Evolutionary conservation across 2,888 invertebrate genomes (phyloP).

Genomic region (Callimorpha dominula): DNA sequence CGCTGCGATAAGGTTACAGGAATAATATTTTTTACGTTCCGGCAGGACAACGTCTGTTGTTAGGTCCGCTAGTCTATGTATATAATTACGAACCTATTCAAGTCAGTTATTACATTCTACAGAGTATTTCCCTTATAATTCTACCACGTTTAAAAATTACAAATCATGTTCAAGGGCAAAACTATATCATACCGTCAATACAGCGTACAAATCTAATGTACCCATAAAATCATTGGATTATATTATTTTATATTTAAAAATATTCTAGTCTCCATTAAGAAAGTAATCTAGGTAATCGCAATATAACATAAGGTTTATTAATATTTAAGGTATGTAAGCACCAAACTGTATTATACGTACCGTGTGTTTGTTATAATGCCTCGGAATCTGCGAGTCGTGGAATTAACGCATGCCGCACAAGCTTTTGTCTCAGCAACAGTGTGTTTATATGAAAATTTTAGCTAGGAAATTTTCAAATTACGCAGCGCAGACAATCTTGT

Average conservation of each 20-base stretch:
- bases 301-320: conserved; percentile 28
- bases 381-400: conserved; percentile 24
- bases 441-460: conserved; percentile 51
- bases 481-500: conserved; percentile 39
- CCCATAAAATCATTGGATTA: neutral
- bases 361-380: conserved; percentile 28
- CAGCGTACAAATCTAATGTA: neutral
- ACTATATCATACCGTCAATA: neutral
- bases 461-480: conserved; percentile 47
- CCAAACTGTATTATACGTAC: conserved; percentile 17
- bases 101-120: too few species aligned
- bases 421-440: conserved; percentile 27
- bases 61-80: too few species aligned
- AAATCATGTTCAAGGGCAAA: neutral
- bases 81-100: too few species aligned
- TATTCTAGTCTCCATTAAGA: conserved; percentile 7
- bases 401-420: conserved; percentile 43
- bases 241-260: neutral
- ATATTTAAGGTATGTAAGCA: conserved; percentile 32
- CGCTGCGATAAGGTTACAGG: too few species aligned
- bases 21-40: too few species aligned
- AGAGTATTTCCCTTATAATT: too few species aligned
- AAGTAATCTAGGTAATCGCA: conserved; percentile 27
- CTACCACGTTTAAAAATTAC: neutral
- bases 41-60: too few species aligned